phyloP scores from a whole-genome alignment of 2,888 invertebrate genomes.

The Luperina nickerlii region DNA sequence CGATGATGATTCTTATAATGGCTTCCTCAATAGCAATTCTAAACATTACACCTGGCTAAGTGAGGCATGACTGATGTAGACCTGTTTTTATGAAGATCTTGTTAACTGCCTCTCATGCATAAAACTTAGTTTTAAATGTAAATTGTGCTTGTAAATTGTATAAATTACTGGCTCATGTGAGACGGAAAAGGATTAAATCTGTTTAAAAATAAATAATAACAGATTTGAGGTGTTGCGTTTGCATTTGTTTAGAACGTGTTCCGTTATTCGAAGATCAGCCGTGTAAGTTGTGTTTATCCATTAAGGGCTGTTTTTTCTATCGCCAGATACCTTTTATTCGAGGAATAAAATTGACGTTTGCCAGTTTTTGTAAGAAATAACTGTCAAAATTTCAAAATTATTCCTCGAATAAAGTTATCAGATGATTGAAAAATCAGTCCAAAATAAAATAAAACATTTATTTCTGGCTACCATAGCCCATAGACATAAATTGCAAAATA shows the following conservation, averaged over 20 bases:
- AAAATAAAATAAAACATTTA: not conserved
- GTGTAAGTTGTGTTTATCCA: not conserved
- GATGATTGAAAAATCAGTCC: too few relatives aligned
- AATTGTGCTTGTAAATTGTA: constrained; percentile 51
- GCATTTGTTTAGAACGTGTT: not conserved
- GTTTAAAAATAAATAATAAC: constrained; percentile 2
- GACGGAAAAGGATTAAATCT: constrained; percentile 4
- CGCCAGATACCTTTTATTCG: too few relatives aligned
- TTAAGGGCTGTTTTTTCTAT: too few relatives aligned
- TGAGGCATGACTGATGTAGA: constrained; percentile 55
- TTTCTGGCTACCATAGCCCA: not conserved
- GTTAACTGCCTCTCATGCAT: constrained; percentile 50
- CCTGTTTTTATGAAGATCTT: constrained; percentile 48
- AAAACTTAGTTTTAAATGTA: constrained; percentile 44
- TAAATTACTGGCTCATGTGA: constrained; percentile 40
- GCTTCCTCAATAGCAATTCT: constrained; percentile 55
- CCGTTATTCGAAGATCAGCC: not conserved
- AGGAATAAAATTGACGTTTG: too few relatives aligned
- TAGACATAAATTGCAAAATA: too few relatives aligned
- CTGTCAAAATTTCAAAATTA: too few relatives aligned
- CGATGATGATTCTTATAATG: constrained; percentile 49
- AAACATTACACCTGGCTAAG: constrained; percentile 48
- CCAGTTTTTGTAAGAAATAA: too few relatives aligned
- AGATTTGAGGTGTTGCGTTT: not conserved
- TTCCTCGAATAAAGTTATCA: too few relatives aligned